Evolutionary conservation across 2,797 vertebrate genomes (phyloP), one percentile per base, ranked within the genome.

Genomic region (Epinephelus awoara): DNA sequence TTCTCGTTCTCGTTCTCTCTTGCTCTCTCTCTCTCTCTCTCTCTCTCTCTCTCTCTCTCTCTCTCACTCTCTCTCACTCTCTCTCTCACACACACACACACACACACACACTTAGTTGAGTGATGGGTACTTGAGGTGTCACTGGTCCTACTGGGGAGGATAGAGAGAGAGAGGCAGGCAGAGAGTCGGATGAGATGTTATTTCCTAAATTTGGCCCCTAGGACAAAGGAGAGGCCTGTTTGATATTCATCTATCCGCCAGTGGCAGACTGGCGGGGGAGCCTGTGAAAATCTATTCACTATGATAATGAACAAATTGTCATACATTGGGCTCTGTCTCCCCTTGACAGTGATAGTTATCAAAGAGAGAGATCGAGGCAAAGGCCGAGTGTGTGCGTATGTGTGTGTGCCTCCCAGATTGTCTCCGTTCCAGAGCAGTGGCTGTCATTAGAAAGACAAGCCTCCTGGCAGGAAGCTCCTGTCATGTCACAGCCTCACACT

Each of bases 251-350:
- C 93, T 91, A 92, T 93, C 85, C 84, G 89, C 95, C 93, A 88
- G 85, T 91, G 94, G 95, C 94, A 94, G 92, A 94, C 88, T 90
- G 94, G 94, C 91, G 86, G 92, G 94, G 68, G 67, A 94, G 94
- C 94, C 93, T 91, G 90, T 94, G 94, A 96, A 96, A 96, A 96
- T 96, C 94, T 96, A 94, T 96, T 92, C 93, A 90, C 93, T 94
- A 94, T 91, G 94, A 95, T 96, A 96, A 95, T 95, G 95, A 96
- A 94, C 77, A 91, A 96, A 95, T 94, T 96, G 96, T 97, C 96
- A 96, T 96, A 96, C 94, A 93, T 96, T 92, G 86, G 91, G 83
- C 90, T 96, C 93, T 96, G 92, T 95, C 90, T 95, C 91, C 90
- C 92, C 96, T 94, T 93, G 96, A 94, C 88, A 93, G 85, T 95